Evolutionary conservation across 2,797 vertebrate genomes (phyloP).

Genomic region (Morus bassanus): DNA sequence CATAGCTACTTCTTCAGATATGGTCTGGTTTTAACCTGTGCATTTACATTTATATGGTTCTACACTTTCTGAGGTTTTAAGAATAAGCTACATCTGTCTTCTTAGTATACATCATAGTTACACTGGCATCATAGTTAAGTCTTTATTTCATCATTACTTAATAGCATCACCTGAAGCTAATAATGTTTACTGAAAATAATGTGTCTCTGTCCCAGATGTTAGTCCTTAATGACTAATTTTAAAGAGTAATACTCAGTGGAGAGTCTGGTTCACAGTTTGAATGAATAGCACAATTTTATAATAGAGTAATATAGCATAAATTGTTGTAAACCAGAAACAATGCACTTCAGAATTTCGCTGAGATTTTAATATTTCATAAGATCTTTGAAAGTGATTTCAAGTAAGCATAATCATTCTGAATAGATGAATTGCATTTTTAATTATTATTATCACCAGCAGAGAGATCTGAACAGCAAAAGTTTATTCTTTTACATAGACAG

Average conservation of each 20-base stretch:
- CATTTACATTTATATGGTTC: neutral
- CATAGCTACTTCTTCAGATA: neutral
- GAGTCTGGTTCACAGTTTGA: neutral
- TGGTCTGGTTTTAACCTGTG: neutral
- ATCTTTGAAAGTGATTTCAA: neutral
- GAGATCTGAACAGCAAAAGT: neutral
- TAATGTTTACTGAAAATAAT: neutral
- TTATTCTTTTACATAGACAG: neutral
- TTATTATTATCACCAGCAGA: neutral
- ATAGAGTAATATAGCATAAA: neutral
- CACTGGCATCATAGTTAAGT: neutral
- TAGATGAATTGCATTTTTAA: neutral
- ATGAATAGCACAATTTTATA: neutral
- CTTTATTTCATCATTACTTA: neutral
- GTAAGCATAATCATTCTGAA: neutral
- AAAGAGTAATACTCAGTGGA: neutral
- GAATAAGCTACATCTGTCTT: neutral
- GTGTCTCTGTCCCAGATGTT: neutral
- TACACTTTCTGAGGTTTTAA: neutral
- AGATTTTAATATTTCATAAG: neutral
- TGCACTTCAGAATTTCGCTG: neutral
- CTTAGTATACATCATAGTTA: neutral
- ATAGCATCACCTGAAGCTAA: neutral
- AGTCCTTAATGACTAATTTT: neutral
- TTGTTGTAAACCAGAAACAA: neutral